Evolutionary conservation across 2,113 vertebrate genomes (phyloP).

Genomic region (Cranoglanis bouderius): DNA sequence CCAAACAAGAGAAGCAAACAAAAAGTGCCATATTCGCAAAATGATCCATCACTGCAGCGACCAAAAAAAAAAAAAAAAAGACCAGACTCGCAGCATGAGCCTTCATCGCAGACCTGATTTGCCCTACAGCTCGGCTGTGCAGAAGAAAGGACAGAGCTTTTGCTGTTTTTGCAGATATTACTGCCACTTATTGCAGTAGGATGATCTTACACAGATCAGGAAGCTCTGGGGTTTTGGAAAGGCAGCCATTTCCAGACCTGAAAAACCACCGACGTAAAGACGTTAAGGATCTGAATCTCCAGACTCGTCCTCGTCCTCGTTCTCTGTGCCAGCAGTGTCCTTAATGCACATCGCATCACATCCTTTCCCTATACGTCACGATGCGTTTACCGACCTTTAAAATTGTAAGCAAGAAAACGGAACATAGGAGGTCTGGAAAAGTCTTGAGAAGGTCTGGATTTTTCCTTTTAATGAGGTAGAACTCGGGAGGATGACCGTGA

Average conservation of each 20-base stretch:
- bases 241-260: background rate
- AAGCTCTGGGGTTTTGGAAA: background rate
- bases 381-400: background rate
- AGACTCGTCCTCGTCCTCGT: background rate
- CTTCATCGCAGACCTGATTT: background rate
- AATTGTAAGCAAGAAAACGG: background rate
- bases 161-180: background rate
- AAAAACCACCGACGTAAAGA: background rate
- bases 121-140: background rate
- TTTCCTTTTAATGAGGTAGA: background rate
- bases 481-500: background rate
- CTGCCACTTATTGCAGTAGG: background rate
- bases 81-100: background rate
- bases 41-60: background rate
- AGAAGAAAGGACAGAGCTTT: background rate
- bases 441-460: background rate
- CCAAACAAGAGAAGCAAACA: background rate
- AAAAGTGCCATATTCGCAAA: background rate
- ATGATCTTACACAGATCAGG: background rate
- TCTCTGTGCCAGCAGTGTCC: background rate
- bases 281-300: background rate
- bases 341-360: background rate
- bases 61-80: background rate
- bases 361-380: background rate
- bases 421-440: background rate